Evolutionary conservation across 2,888 invertebrate species (phyloP).

Genomic region (Chymomyza fuscimana): DNA sequence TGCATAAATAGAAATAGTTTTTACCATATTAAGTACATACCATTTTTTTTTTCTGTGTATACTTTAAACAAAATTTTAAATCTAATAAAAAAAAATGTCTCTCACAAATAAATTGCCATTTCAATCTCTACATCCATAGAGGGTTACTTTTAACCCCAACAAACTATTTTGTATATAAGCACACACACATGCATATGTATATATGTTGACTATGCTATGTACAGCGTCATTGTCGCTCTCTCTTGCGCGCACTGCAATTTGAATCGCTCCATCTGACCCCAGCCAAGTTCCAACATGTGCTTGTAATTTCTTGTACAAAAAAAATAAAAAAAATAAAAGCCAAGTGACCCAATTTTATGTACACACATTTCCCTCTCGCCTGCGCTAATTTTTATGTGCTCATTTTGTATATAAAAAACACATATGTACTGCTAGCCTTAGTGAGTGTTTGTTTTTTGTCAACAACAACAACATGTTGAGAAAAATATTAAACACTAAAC

Average conservation of each 20-base stretch:
- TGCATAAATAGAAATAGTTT: no score
- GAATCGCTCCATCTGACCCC: neutral
- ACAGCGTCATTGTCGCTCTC: neutral
- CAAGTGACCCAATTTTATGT: neutral
- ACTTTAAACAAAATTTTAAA: neutral
- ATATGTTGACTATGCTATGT: slow-evolving; percentile 5
- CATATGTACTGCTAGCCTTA: no score
- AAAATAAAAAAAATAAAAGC: neutral
- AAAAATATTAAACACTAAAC: neutral
- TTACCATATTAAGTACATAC: no score
- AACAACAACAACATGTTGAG: neutral
- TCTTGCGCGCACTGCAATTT: neutral
- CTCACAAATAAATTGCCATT: neutral
- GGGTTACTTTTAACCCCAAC: neutral
- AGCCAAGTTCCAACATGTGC: neutral
- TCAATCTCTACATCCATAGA: neutral
- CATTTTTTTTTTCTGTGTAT: no score
- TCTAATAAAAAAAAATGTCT: neutral
- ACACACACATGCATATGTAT: slow-evolving; percentile 37
- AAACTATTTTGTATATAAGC: slow-evolving; percentile 20
- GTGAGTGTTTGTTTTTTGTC: neutral
- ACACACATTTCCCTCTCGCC: neutral
- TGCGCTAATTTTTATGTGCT: slow-evolving; percentile 7
- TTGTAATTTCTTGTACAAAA: neutral
- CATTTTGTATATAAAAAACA: slow-evolving; percentile 13